A percentile compares a stretch with the other conserved stretches of the same genome.
phyloP scores from a whole-genome alignment of 2,113 vertebrate species.

The Thermophis baileyi region DNA sequence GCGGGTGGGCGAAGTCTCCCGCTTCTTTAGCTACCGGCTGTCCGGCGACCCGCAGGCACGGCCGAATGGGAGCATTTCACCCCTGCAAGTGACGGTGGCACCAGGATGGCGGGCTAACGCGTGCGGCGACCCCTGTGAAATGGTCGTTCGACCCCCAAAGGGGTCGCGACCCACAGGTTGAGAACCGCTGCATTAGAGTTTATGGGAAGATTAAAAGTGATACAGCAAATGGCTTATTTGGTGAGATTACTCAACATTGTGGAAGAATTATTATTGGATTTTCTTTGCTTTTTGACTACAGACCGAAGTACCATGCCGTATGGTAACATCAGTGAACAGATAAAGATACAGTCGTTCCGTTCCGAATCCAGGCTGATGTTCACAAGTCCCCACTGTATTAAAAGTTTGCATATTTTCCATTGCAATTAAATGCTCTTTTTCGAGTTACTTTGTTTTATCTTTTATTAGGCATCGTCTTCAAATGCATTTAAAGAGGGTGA shows the following conservation, averaged over 20 bases:
- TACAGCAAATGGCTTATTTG: neutral
- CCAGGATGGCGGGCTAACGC: too few relatives aligned
- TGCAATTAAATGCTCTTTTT: neutral
- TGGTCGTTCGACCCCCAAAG: too few relatives aligned
- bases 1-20: too few relatives aligned
- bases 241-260: neutral
- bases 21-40: too few relatives aligned
- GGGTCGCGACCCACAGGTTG: too few relatives aligned
- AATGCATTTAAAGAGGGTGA: constrained; percentile 51
- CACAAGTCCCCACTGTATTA: neutral
- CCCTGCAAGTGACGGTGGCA: too few relatives aligned
- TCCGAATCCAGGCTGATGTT: neutral
- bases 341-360: neutral
- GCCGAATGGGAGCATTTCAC: too few relatives aligned
- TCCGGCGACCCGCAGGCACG: too few relatives aligned
- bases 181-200: neutral
- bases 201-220: neutral
- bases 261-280: neutral
- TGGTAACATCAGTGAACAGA: neutral
- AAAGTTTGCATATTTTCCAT: neutral
- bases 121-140: too few relatives aligned
- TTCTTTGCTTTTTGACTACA: neutral
- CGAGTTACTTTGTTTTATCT: neutral
- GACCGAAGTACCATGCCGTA: neutral
- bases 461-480: constrained; percentile 38